Evolutionary conservation across 2,113 vertebrate genomes (phyloP).

Genomic region (Phalacrocorax pelagicus): DNA sequence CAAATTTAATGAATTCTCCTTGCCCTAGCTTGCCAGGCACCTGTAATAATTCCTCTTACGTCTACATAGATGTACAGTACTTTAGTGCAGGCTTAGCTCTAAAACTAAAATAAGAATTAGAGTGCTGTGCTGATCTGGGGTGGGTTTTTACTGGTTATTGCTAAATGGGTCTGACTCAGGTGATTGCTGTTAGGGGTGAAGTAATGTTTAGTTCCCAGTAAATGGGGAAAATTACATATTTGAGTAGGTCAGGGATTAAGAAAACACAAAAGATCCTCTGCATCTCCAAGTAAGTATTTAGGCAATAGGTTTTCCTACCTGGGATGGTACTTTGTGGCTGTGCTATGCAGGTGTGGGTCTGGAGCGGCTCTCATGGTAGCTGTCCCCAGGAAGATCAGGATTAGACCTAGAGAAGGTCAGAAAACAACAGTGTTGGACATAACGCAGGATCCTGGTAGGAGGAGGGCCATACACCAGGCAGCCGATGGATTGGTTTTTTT

Average conservation of each 20-base stretch:
- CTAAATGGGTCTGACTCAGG: not conserved
- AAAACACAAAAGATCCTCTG: not conserved
- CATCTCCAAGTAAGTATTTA: not conserved
- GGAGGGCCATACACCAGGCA: rapidly evolving
- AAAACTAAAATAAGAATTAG: not conserved
- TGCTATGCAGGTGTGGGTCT: not conserved
- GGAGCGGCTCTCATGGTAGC: not conserved
- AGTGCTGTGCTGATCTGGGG: not conserved
- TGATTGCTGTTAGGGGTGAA: not conserved
- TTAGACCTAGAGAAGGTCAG: not conserved
- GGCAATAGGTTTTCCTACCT: not conserved
- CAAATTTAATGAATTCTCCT: not conserved
- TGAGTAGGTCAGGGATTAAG: not conserved
- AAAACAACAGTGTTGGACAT: not conserved
- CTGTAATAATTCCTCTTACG: not conserved
- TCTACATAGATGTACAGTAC: rapidly evolving
- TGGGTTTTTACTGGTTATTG: not conserved
- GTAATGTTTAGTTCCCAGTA: not conserved
- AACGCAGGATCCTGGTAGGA: rapidly evolving
- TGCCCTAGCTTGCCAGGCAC: not conserved
- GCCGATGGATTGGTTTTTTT: not conserved
- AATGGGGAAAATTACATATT: rapidly evolving
- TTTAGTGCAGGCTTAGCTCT: not conserved
- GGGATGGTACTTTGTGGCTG: not conserved
- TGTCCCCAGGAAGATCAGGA: not conserved